These are phyloP conservation scores for Chydorus sphaericus DNA, from an alignment of 2,888 invertebrate species.

Conservation along the genomic window DNA sequence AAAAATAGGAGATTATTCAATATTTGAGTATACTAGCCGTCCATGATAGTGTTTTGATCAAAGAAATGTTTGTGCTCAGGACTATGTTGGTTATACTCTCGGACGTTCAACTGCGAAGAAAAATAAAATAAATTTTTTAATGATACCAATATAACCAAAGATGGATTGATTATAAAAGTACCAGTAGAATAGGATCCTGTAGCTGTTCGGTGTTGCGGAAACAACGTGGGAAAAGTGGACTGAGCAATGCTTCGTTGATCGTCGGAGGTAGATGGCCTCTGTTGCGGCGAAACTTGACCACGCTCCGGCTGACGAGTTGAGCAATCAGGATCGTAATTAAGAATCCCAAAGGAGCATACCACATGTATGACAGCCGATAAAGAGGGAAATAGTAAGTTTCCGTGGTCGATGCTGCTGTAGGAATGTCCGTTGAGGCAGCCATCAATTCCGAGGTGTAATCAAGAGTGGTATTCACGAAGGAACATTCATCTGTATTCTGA, in stretches of 20 bases:
- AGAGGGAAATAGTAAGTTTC: constrained; percentile 23
- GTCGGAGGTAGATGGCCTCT: not conserved
- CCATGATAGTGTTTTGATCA: not conserved
- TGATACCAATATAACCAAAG: not conserved
- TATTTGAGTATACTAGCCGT: no score
- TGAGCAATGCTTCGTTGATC: constrained; percentile 10
- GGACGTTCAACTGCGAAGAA: not conserved
- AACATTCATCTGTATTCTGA: constrained; percentile 19
- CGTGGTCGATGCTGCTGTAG: not conserved
- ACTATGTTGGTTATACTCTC: no score
- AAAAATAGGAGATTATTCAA: no score
- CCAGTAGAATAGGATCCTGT: not conserved
- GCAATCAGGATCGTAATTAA: constrained; percentile 23
- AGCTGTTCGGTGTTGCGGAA: not conserved
- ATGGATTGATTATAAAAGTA: not conserved
- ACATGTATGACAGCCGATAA: constrained; percentile 34
- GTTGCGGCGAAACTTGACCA: not conserved
- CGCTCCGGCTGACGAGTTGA: constrained; percentile 9
- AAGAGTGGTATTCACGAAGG: constrained; percentile 5
- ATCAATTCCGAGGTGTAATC: not conserved
- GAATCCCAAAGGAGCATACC: constrained; percentile 32
- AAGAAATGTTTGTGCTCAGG: no score
- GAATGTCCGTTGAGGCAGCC: not conserved
- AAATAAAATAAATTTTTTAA: not conserved
- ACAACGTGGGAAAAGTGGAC: constrained; percentile 8